A percentile compares a stretch with the other conserved stretches of the same genome.
These are phyloP conservation scores for Thomomys bottae DNA, from an alignment of 2,113 vertebrate genomes.

Conservation along the genomic window DNA sequence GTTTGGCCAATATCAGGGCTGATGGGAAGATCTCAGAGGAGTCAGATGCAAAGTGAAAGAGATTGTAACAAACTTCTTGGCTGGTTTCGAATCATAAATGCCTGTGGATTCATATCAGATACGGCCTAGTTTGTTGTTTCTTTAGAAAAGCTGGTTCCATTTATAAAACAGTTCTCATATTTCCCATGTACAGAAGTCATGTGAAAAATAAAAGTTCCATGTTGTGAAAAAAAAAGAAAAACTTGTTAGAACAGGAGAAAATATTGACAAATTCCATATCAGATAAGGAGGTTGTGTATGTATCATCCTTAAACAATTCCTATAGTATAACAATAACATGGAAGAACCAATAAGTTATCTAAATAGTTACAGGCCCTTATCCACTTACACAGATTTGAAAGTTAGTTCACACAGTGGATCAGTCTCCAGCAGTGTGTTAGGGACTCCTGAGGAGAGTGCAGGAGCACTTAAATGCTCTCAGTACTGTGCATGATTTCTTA, in stretches of 20 bases:
- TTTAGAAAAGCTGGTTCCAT: conserved; percentile 79
- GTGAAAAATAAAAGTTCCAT: conserved; percentile 89
- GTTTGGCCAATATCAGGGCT: conserved; percentile 91
- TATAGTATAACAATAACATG: background rate
- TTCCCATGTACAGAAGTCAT: conserved; percentile 90
- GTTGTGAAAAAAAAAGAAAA: background rate
- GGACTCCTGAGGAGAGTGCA: background rate
- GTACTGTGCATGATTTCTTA: background rate
- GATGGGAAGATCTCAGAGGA: conserved; percentile 96
- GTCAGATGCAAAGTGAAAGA: conserved; percentile 96
- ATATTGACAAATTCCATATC: background rate
- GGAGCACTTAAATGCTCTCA: background rate
- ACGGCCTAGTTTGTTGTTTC: conserved; percentile 74
- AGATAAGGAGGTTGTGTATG: background rate
- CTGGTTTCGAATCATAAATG: conserved; percentile 94
- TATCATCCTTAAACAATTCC: background rate
- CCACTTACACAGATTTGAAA: background rate
- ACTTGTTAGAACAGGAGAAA: background rate
- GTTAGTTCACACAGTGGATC: background rate
- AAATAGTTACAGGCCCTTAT: background rate
- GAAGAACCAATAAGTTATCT: no score
- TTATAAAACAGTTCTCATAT: conserved; percentile 81
- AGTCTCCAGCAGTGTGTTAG: background rate
- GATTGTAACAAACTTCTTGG: conserved; percentile 93
- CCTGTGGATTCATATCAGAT: conserved; percentile 60